These are phyloP conservation scores for Zaprionus capensis DNA, from an alignment of 1,140 invertebrate species.

Conservation along the genomic window DNA sequence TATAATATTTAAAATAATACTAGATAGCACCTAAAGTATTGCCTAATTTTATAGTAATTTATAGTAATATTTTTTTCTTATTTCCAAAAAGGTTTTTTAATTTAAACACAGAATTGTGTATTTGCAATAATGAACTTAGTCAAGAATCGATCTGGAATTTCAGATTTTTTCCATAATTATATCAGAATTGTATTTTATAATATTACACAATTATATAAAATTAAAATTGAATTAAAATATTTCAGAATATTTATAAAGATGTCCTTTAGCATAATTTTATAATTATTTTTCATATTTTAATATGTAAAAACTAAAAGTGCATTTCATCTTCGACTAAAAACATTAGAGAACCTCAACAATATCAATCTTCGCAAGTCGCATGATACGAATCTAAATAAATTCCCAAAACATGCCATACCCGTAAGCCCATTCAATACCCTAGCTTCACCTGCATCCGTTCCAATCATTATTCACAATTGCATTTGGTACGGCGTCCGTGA, in stretches of 20 bases:
- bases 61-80: background rate
- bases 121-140: too few species aligned
- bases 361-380: background rate
- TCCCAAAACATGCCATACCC: background rate
- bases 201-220: background rate
- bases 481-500: background rate
- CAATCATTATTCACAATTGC: constrained; percentile 8
- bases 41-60: too few species aligned
- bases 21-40: background rate
- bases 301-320: too few species aligned
- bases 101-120: too few species aligned
- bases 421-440: background rate
- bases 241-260: background rate
- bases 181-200: too few species aligned
- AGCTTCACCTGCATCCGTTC: background rate
- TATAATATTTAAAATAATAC: background rate
- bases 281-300: background rate
- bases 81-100: too few species aligned
- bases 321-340: too few species aligned
- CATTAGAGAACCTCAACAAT: background rate
- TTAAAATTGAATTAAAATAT: background rate
- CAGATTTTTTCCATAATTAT: too few species aligned
- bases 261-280: background rate
- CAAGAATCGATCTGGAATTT: too few species aligned
- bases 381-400: background rate